Conservation (phyloP, 2,113 vertebrate genomes). For the Datnioides undecimradiatus region DNA sequence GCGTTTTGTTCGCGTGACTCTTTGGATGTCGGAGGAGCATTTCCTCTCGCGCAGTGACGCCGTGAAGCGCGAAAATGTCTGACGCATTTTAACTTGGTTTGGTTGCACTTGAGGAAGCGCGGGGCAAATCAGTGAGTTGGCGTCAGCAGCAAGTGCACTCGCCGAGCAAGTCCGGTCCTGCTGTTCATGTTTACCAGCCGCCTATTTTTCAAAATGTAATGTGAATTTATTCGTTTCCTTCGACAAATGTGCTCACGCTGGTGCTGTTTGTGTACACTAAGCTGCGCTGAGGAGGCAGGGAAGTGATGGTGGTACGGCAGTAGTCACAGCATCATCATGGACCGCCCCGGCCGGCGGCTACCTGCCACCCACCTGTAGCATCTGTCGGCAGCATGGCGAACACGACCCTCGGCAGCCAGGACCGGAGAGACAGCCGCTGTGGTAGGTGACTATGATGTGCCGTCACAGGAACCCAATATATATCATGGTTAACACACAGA, state of each 20-base stretch:
- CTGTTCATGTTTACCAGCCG: not conserved
- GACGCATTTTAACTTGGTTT: not conserved
- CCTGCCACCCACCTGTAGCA: slow-evolving; percentile 79
- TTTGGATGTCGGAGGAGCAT: not conserved
- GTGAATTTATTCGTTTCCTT: not conserved
- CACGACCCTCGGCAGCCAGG: slow-evolving; percentile 45
- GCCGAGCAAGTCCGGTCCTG: slow-evolving; percentile 4
- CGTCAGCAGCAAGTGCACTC: slow-evolving; percentile 51
- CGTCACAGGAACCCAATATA: not conserved
- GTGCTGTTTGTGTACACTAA: slow-evolving; percentile 32
- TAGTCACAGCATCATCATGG: slow-evolving; percentile 70
- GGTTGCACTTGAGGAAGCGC: slow-evolving; percentile 57
- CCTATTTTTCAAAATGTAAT: too few relatives aligned
- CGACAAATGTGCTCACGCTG: not conserved
- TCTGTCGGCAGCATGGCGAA: slow-evolving; percentile 71
- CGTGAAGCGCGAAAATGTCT: not conserved
- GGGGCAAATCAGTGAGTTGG: slow-evolving; percentile 32
- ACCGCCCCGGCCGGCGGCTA: slow-evolving; percentile 55
- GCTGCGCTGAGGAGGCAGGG: slow-evolving; percentile 46
- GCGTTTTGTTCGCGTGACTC: accelerated
- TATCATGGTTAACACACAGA: not conserved
- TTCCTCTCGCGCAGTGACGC: not conserved
- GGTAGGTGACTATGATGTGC: slow-evolving; percentile 51
- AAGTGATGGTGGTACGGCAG: slow-evolving; percentile 38
- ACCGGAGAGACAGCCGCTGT: slow-evolving; percentile 36